These are phyloP conservation scores for Sebastes reedi DNA, from an alignment of 2,797 vertebrate genomes.

Conservation along the genomic window DNA sequence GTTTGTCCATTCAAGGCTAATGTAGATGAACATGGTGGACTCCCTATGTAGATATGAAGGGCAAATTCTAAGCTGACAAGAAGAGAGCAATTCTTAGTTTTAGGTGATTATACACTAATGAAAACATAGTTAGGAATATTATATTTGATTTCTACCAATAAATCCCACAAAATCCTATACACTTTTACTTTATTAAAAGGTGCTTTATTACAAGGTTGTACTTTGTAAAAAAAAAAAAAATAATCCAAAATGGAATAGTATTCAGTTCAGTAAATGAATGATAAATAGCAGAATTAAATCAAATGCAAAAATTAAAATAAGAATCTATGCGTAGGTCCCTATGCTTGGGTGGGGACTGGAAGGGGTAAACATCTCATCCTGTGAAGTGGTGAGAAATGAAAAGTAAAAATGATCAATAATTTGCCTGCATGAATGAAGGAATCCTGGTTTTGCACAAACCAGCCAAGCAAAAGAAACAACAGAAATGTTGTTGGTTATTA, in stretches of 20 bases:
- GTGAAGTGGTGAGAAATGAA: conserved; percentile 21
- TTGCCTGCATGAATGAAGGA: conserved; percentile 5
- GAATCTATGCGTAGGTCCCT: background rate
- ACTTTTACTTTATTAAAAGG: background rate
- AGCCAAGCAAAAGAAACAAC: conserved; percentile 31
- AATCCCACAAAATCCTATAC: background rate
- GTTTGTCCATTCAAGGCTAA: too few relatives aligned
- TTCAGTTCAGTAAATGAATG: background rate
- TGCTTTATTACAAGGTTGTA: background rate
- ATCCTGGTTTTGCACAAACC: conserved; percentile 10
- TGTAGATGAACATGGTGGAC: too few relatives aligned
- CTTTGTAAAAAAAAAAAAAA: background rate
- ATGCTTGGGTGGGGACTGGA: background rate
- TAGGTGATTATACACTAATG: background rate
- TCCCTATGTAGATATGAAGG: background rate
- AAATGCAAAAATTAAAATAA: background rate
- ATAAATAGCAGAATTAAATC: background rate
- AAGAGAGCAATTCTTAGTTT: background rate
- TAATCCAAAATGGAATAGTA: background rate
- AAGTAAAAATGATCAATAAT: conserved; percentile 15
- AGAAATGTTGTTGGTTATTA: conserved; percentile 17
- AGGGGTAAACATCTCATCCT: background rate
- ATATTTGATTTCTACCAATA: background rate
- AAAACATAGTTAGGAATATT: background rate
- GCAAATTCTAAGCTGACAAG: background rate